phyloP scores from a whole-genome alignment of 2,888 invertebrate species.

The Conops quadrifasciatus region DNA sequence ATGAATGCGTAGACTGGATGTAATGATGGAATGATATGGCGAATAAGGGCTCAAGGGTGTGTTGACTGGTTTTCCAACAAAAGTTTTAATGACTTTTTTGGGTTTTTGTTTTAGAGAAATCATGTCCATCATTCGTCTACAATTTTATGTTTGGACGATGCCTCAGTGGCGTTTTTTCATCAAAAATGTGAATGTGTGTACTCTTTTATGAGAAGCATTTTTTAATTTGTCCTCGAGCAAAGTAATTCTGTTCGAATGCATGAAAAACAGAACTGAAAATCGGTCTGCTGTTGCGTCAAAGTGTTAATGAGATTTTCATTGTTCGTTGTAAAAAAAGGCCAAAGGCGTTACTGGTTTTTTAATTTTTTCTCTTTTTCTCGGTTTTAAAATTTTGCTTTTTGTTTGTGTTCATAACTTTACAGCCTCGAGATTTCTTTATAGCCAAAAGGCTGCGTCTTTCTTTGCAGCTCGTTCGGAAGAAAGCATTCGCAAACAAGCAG shows the following conservation, averaged over 20 bases:
- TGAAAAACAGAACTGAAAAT: neutral
- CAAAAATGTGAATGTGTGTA: too few species aligned
- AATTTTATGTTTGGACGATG: too few species aligned
- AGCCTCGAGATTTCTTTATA: constrained; percentile 12
- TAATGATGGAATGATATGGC: too few species aligned
- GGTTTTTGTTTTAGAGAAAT: too few species aligned
- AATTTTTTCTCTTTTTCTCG: constrained; percentile 15
- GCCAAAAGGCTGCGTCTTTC: constrained; percentile 22
- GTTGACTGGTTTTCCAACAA: too few species aligned
- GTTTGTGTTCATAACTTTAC: neutral
- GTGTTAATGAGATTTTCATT: constrained; percentile 35
- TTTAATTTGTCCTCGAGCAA: neutral
- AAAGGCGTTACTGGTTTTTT: too few species aligned
- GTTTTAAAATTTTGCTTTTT: neutral
- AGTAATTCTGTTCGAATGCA: neutral
- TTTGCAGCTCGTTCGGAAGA: neutral
- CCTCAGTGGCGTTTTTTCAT: too few species aligned
- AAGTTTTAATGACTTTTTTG: too few species aligned
- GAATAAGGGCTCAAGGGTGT: too few species aligned
- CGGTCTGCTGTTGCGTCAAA: neutral
- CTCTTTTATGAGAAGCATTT: neutral
- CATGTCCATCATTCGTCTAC: too few species aligned
- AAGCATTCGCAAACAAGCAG: neutral
- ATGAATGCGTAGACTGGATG: too few species aligned
- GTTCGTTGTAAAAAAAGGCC: too few species aligned